Evolutionary conservation across 2,888 invertebrate species (phyloP), one percentile per base, ranked within the genome.

Genomic region (Trichopria drosophilae): DNA sequence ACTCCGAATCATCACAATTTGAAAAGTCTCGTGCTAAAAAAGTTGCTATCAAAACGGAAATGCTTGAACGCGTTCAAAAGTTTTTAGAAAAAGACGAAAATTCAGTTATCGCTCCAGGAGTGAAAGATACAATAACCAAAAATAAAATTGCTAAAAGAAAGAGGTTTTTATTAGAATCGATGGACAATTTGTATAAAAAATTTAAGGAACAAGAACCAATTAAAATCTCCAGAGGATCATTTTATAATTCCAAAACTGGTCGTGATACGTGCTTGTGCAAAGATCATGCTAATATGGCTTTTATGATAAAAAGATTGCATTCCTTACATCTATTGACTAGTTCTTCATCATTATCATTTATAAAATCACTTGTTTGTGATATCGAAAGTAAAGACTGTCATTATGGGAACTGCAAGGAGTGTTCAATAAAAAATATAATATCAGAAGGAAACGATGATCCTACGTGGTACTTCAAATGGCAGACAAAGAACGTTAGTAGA

Each of bases 61-160:
- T 48, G 36, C 12, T 22, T 20, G 15, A 31, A 18, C 35, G 36
- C 18, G 22, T 49, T 7, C 9, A 36, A 42, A 20, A 42, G 2
- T 49, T 49, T 36, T 29, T 49, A 16, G 23, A 16, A 31, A 49
- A 49, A 16, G 42, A 49, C 9, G 49, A 49, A 19, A 49, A 49
- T 29, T 42, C 42, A 23, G 49, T 37, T 22, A 42, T 35, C 18
- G 49, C 43, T 22, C 43, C 49, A n/a, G 43, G 43, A 10, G 20
- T 37, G 1, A 49, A 43, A 43, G 43, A 49, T 29, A 20, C 22
- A 18, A 19, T 49, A 3, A 23, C 42, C 12, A 28, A 42, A 43
- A 42, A 43, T 24, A 15, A 45, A 10, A 10, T 10, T 20, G 39
- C 28, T 6, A 18, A 26, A 13, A 6, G 9, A 3, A 32, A 6